Evolutionary conservation across 2,797 vertebrate species (phyloP).

Genomic region (Alcedo quadribrachys): DNA sequence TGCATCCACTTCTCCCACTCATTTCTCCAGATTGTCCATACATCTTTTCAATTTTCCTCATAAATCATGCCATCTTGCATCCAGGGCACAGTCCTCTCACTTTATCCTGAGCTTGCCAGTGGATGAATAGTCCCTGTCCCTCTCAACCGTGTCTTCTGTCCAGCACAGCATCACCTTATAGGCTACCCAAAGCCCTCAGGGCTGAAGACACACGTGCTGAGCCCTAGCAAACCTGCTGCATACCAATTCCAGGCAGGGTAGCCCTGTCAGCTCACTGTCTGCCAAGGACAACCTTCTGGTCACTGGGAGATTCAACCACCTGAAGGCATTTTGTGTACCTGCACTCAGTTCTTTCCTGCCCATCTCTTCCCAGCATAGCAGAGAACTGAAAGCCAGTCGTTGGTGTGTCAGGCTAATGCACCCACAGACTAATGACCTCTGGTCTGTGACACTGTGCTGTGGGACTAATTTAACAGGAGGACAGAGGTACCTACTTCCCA

Average conservation of each 20-base stretch:
- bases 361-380: rapidly evolving
- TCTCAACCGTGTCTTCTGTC: neutral
- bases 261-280: rapidly evolving
- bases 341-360: neutral
- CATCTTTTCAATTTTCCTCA: neutral
- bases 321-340: neutral
- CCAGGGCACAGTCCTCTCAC: neutral
- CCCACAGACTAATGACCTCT: rapidly evolving
- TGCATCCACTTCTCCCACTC: neutral
- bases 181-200: neutral
- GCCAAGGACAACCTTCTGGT: neutral
- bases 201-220: rapidly evolving
- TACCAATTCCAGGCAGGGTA: neutral
- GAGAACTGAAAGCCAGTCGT: neutral
- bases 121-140: neutral
- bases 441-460: rapidly evolving
- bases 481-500: neutral
- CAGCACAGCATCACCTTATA: neutral
- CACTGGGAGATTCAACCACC: neutral
- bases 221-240: neutral
- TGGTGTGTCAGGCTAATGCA: rapidly evolving
- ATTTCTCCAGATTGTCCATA: neutral
- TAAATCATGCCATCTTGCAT: neutral
- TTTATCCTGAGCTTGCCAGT: neutral
- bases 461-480: neutral